These are phyloP conservation scores for Agonopterix alstromeriana DNA, from an alignment of 2,888 invertebrate genomes.

Conservation along the genomic window DNA sequence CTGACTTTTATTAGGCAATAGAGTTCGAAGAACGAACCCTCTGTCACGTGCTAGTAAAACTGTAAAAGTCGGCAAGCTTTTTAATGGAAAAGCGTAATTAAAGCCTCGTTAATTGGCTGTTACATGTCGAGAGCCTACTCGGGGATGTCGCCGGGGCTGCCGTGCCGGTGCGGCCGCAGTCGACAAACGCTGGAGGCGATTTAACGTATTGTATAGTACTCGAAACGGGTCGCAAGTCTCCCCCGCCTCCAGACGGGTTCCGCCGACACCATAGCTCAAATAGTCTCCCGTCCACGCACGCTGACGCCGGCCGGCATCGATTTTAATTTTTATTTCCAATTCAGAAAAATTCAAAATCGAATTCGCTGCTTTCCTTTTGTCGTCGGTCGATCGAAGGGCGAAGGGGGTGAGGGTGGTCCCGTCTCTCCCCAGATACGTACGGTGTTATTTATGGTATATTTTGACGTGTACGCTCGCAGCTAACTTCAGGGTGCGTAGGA, in stretches of 20 bases:
- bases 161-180: constrained; percentile 38
- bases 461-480: constrained; percentile 67
- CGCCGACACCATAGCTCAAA: constrained; percentile 35
- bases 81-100: constrained; percentile 52
- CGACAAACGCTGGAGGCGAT: constrained; percentile 50
- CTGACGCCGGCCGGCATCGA: constrained; percentile 38
- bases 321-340: constrained; percentile 32
- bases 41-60: constrained; percentile 13
- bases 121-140: constrained; percentile 36
- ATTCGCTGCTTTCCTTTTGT: constrained; percentile 37
- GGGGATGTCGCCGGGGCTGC: constrained; percentile 35
- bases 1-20: not conserved
- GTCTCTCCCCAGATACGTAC: constrained; percentile 51
- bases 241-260: constrained; percentile 27
- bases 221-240: constrained; percentile 27
- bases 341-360: constrained; percentile 27
- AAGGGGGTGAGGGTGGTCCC: constrained; percentile 33
- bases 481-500: constrained; percentile 65
- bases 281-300: constrained; percentile 39
- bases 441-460: constrained; percentile 73
- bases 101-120: constrained; percentile 54
- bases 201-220: constrained; percentile 58
- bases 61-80: constrained; percentile 28
- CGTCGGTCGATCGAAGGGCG: constrained; percentile 40
- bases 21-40: not conserved